These are phyloP conservation scores for Acrobasis consociella DNA, from an alignment of 2,888 invertebrate species.

Conservation along the genomic window DNA sequence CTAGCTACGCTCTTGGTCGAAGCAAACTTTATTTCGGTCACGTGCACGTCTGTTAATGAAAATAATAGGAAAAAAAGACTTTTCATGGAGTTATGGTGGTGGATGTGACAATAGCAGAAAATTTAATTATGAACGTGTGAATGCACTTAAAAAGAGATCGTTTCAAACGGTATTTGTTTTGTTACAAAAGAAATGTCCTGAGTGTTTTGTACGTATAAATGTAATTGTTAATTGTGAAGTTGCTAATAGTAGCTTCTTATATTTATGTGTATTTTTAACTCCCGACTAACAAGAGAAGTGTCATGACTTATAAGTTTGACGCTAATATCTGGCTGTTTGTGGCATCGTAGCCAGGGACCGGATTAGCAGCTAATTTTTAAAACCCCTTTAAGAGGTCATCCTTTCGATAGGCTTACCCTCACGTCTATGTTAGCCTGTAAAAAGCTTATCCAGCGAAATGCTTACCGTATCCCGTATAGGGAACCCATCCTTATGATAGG, in stretches of 20 bases:
- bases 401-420: too few species aligned
- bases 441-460: too few species aligned
- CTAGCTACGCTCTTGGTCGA: constrained; percentile 35
- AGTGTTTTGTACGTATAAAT: not conserved
- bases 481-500: too few species aligned
- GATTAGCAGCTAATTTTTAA: too few species aligned
- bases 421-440: too few species aligned
- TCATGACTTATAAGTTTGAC: too few species aligned
- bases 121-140: constrained; percentile 41
- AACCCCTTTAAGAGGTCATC: too few species aligned
- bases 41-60: constrained; percentile 67
- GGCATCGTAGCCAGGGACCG: too few species aligned
- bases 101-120: constrained; percentile 43
- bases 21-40: constrained; percentile 70
- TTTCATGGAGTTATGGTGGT: constrained; percentile 48
- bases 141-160: constrained; percentile 18
- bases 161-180: not conserved
- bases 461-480: too few species aligned
- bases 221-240: not conserved
- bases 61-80: constrained; percentile 66
- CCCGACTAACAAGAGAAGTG: too few species aligned
- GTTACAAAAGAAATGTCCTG: not conserved
- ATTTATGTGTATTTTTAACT: not conserved
- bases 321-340: too few species aligned
- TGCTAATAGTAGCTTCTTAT: not conserved